These are phyloP conservation scores for Hirtodrosophila cameraria DNA, from an alignment of 2,888 invertebrate genomes.

Conservation along the genomic window DNA sequence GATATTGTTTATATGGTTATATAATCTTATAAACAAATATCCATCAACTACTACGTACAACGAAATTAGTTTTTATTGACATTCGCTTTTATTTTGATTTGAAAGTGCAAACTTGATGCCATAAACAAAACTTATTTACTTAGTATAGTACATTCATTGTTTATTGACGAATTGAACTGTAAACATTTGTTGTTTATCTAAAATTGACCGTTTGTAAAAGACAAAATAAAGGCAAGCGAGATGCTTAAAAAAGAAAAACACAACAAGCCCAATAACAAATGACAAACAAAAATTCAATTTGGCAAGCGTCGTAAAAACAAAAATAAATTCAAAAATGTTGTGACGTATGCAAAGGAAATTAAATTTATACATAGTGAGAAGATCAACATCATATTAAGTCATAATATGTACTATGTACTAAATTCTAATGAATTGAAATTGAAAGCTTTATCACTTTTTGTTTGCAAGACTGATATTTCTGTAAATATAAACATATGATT, in stretches of 20 bases:
- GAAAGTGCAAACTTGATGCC: constrained; percentile 12
- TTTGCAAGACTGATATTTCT: too few species aligned
- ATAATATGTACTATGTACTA: too few species aligned
- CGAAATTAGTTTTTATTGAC: constrained; percentile 27
- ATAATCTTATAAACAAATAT: background rate
- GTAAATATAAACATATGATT: too few species aligned
- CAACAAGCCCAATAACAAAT: constrained; percentile 1
- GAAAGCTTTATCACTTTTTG: too few species aligned
- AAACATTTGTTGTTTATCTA: constrained; percentile 47
- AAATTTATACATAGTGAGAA: background rate
- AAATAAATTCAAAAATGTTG: background rate
- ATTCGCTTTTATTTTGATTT: constrained; percentile 14
- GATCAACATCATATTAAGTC: too few species aligned
- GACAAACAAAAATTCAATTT: constrained; percentile 17
- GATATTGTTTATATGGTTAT: background rate
- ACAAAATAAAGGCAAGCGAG: too few species aligned
- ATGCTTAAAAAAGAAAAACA: background rate
- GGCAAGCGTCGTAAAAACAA: background rate
- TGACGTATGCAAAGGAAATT: constrained; percentile 7
- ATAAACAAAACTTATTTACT: constrained; percentile 5
- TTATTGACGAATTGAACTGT: constrained; percentile 16
- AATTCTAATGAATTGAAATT: background rate
- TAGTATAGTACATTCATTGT: constrained; percentile 23
- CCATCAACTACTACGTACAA: constrained; percentile 2
- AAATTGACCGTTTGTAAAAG: constrained; percentile 15